Conservation (phyloP, 1,140 invertebrate species). For the Archivesica marissinica region DNA sequence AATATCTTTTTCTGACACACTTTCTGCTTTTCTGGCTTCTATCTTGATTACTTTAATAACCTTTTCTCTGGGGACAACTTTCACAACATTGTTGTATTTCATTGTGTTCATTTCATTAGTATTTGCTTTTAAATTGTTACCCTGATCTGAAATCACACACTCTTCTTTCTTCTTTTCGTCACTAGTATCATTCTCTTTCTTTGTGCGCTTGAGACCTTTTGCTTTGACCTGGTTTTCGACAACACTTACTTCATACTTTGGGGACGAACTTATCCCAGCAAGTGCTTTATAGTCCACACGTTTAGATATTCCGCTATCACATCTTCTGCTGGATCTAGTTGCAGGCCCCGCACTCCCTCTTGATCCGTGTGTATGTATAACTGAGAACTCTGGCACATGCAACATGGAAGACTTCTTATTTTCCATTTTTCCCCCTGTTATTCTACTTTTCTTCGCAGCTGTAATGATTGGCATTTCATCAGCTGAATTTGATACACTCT, state of each 20-base stretch:
- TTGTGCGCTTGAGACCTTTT: background rate
- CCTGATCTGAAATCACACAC: background rate
- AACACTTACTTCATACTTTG: background rate
- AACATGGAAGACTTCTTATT: background rate
- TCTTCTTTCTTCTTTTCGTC: background rate
- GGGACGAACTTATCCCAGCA: conserved; percentile 13
- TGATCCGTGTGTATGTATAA: background rate
- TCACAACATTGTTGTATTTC: background rate
- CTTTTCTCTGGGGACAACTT: background rate
- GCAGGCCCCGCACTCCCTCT: background rate
- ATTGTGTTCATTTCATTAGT: background rate
- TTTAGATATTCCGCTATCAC: background rate
- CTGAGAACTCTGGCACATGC: background rate
- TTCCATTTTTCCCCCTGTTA: background rate
- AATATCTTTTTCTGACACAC: background rate
- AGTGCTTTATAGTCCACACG: conserved; percentile 49
- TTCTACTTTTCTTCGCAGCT: background rate
- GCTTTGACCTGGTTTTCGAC: background rate
- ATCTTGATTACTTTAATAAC: background rate
- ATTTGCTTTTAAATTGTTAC: background rate
- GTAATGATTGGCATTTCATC: too few relatives aligned
- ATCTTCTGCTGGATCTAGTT: conserved; percentile 7
- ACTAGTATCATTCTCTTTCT: background rate
- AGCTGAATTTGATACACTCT: too few relatives aligned
- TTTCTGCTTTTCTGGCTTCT: background rate